A percentile compares a stretch with the other conserved stretches of the same genome.
Evolutionary conservation across 2,888 invertebrate species (phyloP).

Genomic region (Chelonus formosanus): DNA sequence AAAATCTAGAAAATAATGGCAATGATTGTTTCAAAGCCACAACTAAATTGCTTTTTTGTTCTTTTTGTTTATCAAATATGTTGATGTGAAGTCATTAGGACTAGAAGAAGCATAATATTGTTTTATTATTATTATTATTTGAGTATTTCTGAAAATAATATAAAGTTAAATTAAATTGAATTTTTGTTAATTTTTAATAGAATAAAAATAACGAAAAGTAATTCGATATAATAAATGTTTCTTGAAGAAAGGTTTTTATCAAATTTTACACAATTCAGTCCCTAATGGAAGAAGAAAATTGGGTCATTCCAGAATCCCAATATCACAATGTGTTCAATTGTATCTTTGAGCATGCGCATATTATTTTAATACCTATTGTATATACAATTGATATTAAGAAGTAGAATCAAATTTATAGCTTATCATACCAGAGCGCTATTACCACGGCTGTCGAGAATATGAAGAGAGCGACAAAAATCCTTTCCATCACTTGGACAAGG

Average conservation of each 20-base stretch:
- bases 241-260: background rate
- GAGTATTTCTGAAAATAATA: too few species aligned
- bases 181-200: too few species aligned
- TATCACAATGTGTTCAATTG: background rate
- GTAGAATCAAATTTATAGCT: constrained; percentile 41
- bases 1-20: too few species aligned
- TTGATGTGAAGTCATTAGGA: too few species aligned
- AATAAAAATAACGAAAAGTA: too few species aligned
- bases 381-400: background rate
- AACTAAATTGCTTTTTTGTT: too few species aligned
- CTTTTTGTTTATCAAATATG: too few species aligned
- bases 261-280: background rate
- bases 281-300: background rate
- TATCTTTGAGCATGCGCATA: constrained; percentile 11
- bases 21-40: too few species aligned
- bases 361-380: background rate
- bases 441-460: constrained; percentile 73
- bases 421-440: constrained; percentile 67
- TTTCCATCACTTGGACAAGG: constrained; percentile 71
- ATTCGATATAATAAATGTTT: background rate
- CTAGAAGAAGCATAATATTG: too few species aligned
- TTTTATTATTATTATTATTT: too few species aligned
- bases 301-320: constrained; percentile 18
- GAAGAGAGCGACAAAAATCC: constrained; percentile 72
- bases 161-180: too few species aligned